These are phyloP conservation scores for Caenorhabditis sp. DNA, from an alignment of 2,888 invertebrate genomes.

Conservation along the genomic window DNA sequence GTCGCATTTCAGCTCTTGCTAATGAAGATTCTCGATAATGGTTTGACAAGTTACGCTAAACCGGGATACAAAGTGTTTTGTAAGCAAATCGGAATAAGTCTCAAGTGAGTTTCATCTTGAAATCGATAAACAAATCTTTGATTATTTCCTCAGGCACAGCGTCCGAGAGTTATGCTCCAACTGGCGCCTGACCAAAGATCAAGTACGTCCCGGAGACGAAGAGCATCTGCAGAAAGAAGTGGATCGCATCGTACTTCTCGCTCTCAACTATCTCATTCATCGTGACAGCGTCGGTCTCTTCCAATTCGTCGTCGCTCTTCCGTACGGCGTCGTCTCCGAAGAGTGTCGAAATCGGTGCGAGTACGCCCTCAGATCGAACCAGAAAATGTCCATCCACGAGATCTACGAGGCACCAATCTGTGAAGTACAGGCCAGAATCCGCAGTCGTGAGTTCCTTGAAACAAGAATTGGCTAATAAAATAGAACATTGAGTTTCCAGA, in stretches of 20 bases:
- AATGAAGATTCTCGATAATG: constrained; percentile 75
- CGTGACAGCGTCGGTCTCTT: constrained; percentile 75
- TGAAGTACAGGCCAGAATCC: constrained; percentile 48
- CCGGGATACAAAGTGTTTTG: constrained; percentile 70
- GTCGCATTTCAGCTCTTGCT: constrained; percentile 71
- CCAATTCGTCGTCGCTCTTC: constrained; percentile 78
- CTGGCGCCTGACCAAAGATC: constrained; percentile 67
- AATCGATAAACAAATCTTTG: not conserved
- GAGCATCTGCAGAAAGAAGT: constrained; percentile 73
- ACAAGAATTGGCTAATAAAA: not conserved
- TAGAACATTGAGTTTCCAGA: too few relatives aligned
- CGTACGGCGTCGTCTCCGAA: constrained; percentile 73
- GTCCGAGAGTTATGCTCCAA: constrained; percentile 72
- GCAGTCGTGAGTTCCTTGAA: constrained; percentile 25
- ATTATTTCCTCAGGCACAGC: constrained; percentile 69
- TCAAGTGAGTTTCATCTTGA: constrained; percentile 63
- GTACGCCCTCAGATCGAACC: constrained; percentile 64
- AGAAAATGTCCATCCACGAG: constrained; percentile 57
- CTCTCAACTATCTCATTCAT: constrained; percentile 70
- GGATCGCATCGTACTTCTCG: constrained; percentile 73
- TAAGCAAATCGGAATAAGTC: constrained; percentile 73
- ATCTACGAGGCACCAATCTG: constrained; percentile 56
- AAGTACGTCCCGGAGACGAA: constrained; percentile 42
- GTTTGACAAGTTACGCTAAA: constrained; percentile 70
- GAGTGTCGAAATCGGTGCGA: constrained; percentile 71